Evolutionary conservation across 2,888 invertebrate species (phyloP), one percentile per base, ranked within the genome.

Genomic region (Eristalis tenax): DNA sequence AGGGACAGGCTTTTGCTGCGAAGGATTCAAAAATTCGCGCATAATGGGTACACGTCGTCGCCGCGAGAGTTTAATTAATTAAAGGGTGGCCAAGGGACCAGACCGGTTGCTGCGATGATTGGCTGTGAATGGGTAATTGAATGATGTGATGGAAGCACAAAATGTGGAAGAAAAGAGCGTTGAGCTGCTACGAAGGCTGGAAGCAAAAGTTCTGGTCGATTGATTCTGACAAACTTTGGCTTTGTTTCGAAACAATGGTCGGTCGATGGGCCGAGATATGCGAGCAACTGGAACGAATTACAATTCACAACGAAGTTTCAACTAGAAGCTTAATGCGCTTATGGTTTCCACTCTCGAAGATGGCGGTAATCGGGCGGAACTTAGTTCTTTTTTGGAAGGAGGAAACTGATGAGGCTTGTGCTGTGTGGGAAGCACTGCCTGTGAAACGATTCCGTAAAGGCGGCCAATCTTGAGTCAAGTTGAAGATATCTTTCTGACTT

Each of bases 21-120:
- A 13, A 26, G 13, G 26, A 4, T 13, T 8, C 32, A 10, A 32
- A 59, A 59, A 28, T 8, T 50, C 50, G 18, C 50, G n/a, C 18
- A 50, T 50, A 18, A 18, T 18, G 50, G 50, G 50, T 50, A 28
- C 26, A 26, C 13, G 23, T 59, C 10, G 59, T 22, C 59, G 26
- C 26, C 59, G 59, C 26, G 59, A 59, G 26, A 59, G 59, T 59
- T 59, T 59, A 59, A 59, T 59, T 59, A 59, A 59, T 59, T 59
- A 59, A 59, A 11, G 59, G 26, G 26, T 26, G 26, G 26, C 26
- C 26, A 26, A 26, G 26, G 26, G 11, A 13, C 26, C 23, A 10
- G 11, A 5, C 13, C 26, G 59, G 59, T 13, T 5, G 11, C 11
- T 13, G 26, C 13, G 23, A 59, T 59, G 59, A 59, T 59, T 59